Evolutionary conservation across 2,888 invertebrate genomes (phyloP).

Genomic region (Pyralis farinalis): DNA sequence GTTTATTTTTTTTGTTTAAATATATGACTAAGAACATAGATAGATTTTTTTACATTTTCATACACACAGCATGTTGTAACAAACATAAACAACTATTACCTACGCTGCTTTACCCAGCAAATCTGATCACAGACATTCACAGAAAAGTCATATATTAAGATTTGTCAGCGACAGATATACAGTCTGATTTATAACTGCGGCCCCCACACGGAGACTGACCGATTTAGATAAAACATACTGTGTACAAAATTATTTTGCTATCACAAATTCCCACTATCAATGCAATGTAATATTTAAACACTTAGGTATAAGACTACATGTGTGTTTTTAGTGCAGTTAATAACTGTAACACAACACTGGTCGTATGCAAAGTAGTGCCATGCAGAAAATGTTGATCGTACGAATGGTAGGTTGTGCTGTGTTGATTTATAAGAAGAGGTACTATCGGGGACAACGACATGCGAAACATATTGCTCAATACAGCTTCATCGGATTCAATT

Average conservation of each 20-base stretch:
- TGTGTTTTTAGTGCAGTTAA: not conserved
- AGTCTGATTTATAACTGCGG: conserved; percentile 52
- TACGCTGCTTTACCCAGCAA: conserved; percentile 5
- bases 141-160: conserved; percentile 33
- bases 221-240: conserved; percentile 52
- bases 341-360: conserved; percentile 18
- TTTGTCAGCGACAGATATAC: conserved; percentile 46
- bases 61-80: too few species aligned
- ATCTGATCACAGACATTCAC: conserved; percentile 27
- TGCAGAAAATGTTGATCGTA: conserved; percentile 50
- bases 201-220: conserved; percentile 64
- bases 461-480: conserved; percentile 25
- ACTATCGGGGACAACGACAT: conserved; percentile 45
- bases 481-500: conserved; percentile 6
- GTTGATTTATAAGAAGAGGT: conserved; percentile 51
- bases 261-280: conserved; percentile 2
- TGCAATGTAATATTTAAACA: not conserved
- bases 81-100: too few species aligned
- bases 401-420: conserved; percentile 46
- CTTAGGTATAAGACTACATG: not conserved
- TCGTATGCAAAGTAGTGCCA: conserved; percentile 49
- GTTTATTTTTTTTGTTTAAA: too few species aligned
- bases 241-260: conserved; percentile 8
- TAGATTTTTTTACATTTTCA: too few species aligned
- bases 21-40: too few species aligned